phyloP scores from a whole-genome alignment of 1,140 invertebrate species.

The Pogonomyrmex barbatus region DNA sequence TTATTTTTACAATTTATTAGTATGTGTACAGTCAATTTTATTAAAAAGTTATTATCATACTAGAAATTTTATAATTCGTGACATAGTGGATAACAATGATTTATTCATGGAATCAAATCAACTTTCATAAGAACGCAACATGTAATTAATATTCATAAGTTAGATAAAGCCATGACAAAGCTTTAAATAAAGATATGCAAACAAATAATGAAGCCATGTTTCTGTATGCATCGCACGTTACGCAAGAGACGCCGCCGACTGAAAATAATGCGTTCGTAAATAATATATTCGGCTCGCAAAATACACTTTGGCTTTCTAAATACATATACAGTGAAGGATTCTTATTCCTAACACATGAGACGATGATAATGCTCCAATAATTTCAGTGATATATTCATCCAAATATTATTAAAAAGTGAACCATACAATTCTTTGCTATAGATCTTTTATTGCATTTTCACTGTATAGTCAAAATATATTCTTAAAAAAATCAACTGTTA shows the following conservation, averaged over 20 bases:
- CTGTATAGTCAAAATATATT: neutral
- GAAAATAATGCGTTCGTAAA: neutral
- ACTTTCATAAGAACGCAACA: slow-evolving; percentile 30
- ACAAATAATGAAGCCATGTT: slow-evolving; percentile 14
- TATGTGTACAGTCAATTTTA: neutral
- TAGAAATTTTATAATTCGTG: slow-evolving; percentile 13
- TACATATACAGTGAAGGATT: neutral
- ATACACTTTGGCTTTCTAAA: neutral
- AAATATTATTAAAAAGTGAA: neutral
- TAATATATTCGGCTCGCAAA: neutral
- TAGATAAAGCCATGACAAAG: neutral
- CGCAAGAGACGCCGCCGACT: neutral
- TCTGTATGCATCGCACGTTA: neutral
- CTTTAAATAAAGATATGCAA: slow-evolving; percentile 41
- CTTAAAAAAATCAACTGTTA: neutral
- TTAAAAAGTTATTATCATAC: neutral
- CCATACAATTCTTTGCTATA: neutral
- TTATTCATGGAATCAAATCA: slow-evolving; percentile 38
- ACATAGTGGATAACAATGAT: slow-evolving; percentile 8
- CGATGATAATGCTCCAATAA: neutral
- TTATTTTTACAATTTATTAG: slow-evolving; percentile 1
- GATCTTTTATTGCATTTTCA: neutral
- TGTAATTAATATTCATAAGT: slow-evolving; percentile 36
- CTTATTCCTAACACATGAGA: neutral
- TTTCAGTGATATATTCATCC: neutral